Conservation (phyloP, 1,140 invertebrate genomes). For the Brachionus sp. region DNA sequence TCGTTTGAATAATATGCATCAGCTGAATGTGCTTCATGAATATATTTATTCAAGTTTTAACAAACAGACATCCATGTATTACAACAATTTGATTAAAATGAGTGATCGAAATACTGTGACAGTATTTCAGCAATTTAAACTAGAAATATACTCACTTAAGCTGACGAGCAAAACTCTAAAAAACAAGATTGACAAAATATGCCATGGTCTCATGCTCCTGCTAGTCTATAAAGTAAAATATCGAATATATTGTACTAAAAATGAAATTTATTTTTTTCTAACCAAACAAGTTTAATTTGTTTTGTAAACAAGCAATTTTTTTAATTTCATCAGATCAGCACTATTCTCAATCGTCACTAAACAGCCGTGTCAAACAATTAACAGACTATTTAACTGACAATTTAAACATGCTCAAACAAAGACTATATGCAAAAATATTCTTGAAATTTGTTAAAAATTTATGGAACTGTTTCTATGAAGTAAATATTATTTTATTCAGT, state of each 20-base stretch:
- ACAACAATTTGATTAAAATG: background rate
- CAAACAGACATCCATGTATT: background rate
- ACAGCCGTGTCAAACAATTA: background rate
- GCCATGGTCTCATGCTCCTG: background rate
- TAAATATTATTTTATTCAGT: no score
- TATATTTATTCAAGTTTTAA: background rate
- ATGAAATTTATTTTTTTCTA: no score
- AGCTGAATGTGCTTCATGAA: background rate
- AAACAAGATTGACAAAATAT: background rate
- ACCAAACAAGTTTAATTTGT: constrained; percentile 22
- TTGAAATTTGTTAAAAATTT: background rate
- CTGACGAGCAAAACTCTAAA: background rate
- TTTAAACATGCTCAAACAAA: constrained; percentile 5
- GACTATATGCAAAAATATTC: background rate
- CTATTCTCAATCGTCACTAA: background rate
- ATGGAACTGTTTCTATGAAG: constrained; percentile 11
- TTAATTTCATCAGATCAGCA: background rate
- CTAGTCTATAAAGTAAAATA: constrained; percentile 5
- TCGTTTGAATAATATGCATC: constrained; percentile 26
- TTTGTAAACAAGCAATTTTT: constrained; percentile 25
- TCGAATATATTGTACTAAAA: no score
- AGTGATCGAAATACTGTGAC: background rate
- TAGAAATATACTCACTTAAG: constrained; percentile 14
- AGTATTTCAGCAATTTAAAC: constrained; percentile 17
- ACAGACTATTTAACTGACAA: background rate